Conservation (phyloP, 2,113 vertebrate species). For the Pelodiscus sinensis region DNA sequence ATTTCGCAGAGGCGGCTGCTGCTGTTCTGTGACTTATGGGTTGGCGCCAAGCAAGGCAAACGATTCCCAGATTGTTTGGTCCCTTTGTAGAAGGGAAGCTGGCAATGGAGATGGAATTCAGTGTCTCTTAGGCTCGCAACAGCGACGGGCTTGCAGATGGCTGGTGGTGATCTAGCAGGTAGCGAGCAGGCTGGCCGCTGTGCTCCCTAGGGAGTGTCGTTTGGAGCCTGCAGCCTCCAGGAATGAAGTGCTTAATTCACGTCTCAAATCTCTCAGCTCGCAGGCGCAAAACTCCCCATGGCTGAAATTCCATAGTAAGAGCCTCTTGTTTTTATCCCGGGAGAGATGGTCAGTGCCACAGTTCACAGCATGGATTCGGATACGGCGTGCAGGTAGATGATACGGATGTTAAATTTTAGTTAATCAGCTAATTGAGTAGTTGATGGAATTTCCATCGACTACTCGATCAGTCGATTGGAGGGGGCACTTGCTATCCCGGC, state of each 20-base stretch:
- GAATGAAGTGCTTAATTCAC: accelerated
- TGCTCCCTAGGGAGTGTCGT: neutral
- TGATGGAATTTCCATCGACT: too few species aligned
- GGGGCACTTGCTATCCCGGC: too few species aligned
- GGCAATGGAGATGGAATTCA: neutral
- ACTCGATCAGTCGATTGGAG: too few species aligned
- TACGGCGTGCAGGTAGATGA: neutral
- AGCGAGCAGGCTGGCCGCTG: accelerated
- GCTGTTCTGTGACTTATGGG: neutral
- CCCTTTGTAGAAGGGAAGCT: neutral
- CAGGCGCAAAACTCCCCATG: neutral
- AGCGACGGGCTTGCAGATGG: neutral
- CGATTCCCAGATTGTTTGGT: slow-evolving; percentile 21
- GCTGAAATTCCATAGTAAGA: accelerated
- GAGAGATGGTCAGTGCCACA: accelerated
- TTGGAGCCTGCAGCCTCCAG: neutral
- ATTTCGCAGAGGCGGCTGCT: neutral
- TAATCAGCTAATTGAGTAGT: too few species aligned
- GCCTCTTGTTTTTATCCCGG: accelerated
- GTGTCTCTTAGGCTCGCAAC: accelerated
- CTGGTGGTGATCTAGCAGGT: accelerated
- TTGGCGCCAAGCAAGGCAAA: neutral
- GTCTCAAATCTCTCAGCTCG: neutral
- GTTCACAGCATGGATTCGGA: neutral
- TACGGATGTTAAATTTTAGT: too few species aligned